A percentile compares a stretch with the other conserved stretches of the same genome.
Evolutionary conservation across 1,140 invertebrate species (phyloP).

Genomic region (Drosophila baimaii): DNA sequence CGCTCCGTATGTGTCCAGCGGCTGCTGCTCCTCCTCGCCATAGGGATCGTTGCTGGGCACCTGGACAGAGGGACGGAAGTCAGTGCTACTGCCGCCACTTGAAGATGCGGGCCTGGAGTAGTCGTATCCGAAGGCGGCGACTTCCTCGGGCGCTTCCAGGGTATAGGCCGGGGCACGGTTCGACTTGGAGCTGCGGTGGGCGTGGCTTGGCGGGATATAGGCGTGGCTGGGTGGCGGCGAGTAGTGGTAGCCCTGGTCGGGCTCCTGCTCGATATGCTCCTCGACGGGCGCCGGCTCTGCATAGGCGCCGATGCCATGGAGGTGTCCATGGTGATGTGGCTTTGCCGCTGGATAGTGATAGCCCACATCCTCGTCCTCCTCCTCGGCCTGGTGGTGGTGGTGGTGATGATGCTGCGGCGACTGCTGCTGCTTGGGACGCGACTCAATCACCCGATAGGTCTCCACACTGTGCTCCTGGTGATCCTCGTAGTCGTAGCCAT

Average conservation of each 20-base stretch:
- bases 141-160: slow-evolving; percentile 60
- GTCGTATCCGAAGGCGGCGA: slow-evolving; percentile 41
- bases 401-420: slow-evolving; percentile 36
- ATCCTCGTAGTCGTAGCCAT: slow-evolving; percentile 48
- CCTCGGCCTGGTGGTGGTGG: slow-evolving; percentile 19
- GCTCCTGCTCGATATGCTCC: slow-evolving; percentile 55
- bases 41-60: slow-evolving; percentile 41
- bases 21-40: slow-evolving; percentile 52
- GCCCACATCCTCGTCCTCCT: slow-evolving; percentile 50
- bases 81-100: slow-evolving; percentile 6
- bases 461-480: slow-evolving; percentile 57
- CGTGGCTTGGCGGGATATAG: slow-evolving; percentile 24
- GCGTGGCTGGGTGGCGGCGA: slow-evolving; percentile 45
- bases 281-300: slow-evolving; percentile 69
- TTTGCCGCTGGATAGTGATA: slow-evolving; percentile 47
- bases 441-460: slow-evolving; percentile 65
- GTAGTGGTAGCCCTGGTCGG: slow-evolving; percentile 53
- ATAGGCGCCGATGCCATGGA: slow-evolving; percentile 38
- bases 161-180: slow-evolving; percentile 55
- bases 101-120: slow-evolving; percentile 9
- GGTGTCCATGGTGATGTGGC: slow-evolving; percentile 16
- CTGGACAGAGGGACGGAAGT: slow-evolving; percentile 61
- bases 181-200: slow-evolving; percentile 29
- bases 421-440: slow-evolving; percentile 41
- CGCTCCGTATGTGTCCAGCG: slow-evolving; percentile 45